Base-by-base conservation (phyloP, 2,113 vertebrate genomes). In the Hippocampus zosterae region DNA sequence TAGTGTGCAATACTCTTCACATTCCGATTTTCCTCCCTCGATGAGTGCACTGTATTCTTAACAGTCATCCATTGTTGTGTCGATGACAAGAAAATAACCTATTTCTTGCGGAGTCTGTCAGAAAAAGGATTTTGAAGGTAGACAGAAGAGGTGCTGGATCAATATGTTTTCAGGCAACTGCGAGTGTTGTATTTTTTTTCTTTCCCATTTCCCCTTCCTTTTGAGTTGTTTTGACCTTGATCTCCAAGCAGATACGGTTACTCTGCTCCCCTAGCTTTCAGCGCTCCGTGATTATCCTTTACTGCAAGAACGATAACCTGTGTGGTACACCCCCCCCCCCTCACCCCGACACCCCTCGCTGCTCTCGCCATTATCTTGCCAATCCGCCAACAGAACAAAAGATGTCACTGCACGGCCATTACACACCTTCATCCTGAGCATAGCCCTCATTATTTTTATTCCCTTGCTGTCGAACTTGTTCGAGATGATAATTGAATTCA, bases 171-270 rank as follows among this genome's bases (percentile, higher is more conserved):
- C 83, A 84, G 83, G 81, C 80, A 82, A 84, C 86, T 76, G 77
- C 81, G 74, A 90, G 84, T 90, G 86, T 89, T 91, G 88, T 83
- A 82, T 77, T 64, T 77, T 64, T 46, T 63, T 63, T 40, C 37
- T 63, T 63, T 64, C 61, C 37, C 89, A 87, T 91, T 88, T 87
- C 84, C 87, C 86, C 87, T 87, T 87, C 84, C 81, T 86, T 65
- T 84, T 84, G 85, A 90, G 88, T 88, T 91, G 89, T 88, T 91
- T 88, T 91, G 90, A 91, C 87, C 89, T 91, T 91, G 89, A 91
- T 91, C 87, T 88, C 84, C 63, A 79, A 82, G 83, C 82, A 87
- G 87, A 90, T 89, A 88, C 66, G 84, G 83, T 87, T 88, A 60
- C 63, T 81, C 80, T 72, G 81, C 79, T 81, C 76, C 69, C 67